Evolutionary conservation across 2,113 vertebrate genomes (phyloP), one percentile per base, ranked within the genome.

Genomic region (Colinus virginianus): DNA sequence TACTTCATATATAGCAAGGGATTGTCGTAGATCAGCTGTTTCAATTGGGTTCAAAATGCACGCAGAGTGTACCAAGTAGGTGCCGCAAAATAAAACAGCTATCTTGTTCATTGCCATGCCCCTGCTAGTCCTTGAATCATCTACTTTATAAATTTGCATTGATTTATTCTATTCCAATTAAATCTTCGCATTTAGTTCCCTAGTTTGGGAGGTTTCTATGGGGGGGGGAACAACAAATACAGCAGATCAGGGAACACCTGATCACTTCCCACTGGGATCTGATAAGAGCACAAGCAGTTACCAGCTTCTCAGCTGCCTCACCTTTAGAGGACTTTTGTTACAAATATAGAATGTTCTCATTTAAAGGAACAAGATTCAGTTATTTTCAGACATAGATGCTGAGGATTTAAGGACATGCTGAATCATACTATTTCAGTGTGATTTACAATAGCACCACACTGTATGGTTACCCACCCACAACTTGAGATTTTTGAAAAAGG

Each of bases 201-300:
- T 23, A 46, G 5, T 40, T 93, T 77, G 21, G 74, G 59, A 78
- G 74, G 46, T 14, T 55, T 77, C 61, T 49, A 40, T 40, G 40
- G 40, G 40, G 40, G 40, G 40, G 40, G 40, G 13, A 40, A 40
- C 40, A 58, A 58, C 55, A 20, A 32, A 58, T 58, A 53, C 18
- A 58, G n/a, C 55, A n/a, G 32, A 58, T 58, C 55, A n/a, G 46
- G 53, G 45, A 55, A 79, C 46, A 85, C 28, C 28, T 74, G 78
- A 88, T 78, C 71, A 45, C 21, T 88, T 91, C 79, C 68, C 68
- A 75, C 46, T 18, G 61, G 67, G 63, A 90, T 74, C n/a, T 12
- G 2, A 6, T 67, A 66, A 34, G 45, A 79, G 32, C 14, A 0
- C 0, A 0, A 48, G 20, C 45, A 85, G 53, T 43, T 69, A 45